phyloP scores from a whole-genome alignment of 1,140 invertebrate genomes.

The Meloidogyne exigua region DNA sequence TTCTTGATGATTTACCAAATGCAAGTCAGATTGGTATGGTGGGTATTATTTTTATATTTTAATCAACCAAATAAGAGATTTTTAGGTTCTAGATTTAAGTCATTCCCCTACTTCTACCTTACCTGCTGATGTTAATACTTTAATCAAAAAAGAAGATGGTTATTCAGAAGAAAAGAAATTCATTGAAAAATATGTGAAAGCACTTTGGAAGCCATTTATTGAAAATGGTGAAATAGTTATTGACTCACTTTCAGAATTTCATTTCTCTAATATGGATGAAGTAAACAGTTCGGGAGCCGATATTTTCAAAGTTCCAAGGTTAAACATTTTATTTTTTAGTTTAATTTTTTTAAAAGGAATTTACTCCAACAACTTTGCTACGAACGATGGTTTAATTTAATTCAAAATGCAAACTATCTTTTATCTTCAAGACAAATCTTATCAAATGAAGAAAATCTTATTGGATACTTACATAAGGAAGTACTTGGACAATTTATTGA shows the following conservation, averaged over 20 bases:
- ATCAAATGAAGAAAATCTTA: conserved; percentile 3
- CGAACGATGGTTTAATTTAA: not conserved
- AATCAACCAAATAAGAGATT: not conserved
- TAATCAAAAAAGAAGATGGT: not conserved
- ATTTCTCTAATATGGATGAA: not conserved
- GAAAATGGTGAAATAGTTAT: not conserved
- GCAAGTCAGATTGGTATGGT: conserved; percentile 24
- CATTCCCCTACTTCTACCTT: not conserved
- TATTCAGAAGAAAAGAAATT: not conserved
- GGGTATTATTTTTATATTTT: not conserved
- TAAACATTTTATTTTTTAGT: not conserved
- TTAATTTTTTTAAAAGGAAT: not conserved
- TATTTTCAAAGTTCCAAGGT: not conserved
- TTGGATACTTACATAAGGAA: conserved; percentile 1
- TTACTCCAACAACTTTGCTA: conserved; percentile 10
- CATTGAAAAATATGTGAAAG: not conserved
- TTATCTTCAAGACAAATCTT: conserved; percentile 1
- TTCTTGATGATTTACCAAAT: conserved; percentile 25
- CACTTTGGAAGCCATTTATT: not conserved
- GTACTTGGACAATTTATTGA: not conserved
- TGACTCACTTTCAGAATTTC: not conserved
- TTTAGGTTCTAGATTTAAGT: conserved; percentile 15
- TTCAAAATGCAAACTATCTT: not conserved
- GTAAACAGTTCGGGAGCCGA: too few species aligned
- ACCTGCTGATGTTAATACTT: not conserved